These are phyloP conservation scores for Acronicta psi DNA, from an alignment of 2,888 invertebrate genomes.

Conservation along the genomic window DNA sequence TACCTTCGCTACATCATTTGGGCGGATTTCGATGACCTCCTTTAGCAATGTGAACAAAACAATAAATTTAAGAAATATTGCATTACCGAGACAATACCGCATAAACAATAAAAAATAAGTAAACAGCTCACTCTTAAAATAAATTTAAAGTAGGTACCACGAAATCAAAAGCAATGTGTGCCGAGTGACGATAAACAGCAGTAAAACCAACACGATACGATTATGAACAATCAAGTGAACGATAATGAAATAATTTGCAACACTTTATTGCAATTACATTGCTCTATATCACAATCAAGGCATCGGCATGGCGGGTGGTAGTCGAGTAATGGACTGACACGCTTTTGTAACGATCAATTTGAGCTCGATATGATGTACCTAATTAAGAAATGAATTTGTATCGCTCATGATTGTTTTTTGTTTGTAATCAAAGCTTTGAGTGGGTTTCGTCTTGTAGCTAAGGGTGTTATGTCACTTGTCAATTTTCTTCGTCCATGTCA, in stretches of 20 bases:
- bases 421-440: not conserved
- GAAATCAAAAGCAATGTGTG: conserved; percentile 23
- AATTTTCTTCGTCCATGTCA: too few relatives aligned
- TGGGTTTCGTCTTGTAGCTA: too few relatives aligned
- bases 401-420: conserved; percentile 1
- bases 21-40: too few relatives aligned
- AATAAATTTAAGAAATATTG: too few relatives aligned
- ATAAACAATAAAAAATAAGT: not conserved
- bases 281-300: conserved; percentile 73
- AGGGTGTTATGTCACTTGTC: too few relatives aligned
- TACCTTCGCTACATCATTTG: too few relatives aligned
- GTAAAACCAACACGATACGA: conserved; percentile 65
- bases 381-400: conserved; percentile 42
- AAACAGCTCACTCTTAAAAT: conserved; percentile 1
- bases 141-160: conserved; percentile 8
- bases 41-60: too few relatives aligned
- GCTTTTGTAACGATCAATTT: conserved; percentile 29
- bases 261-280: conserved; percentile 76
- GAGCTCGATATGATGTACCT: conserved; percentile 14
- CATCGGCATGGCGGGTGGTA: conserved; percentile 84
- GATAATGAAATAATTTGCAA: conserved; percentile 81
- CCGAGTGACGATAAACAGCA: conserved; percentile 45
- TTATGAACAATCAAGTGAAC: conserved; percentile 54
- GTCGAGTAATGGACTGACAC: conserved; percentile 70
- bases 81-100: too few relatives aligned